A percentile compares a stretch with the other conserved stretches of the same genome.
phyloP scores from a whole-genome alignment of 2,797 vertebrate species.

The Astyanax mexicanus region DNA sequence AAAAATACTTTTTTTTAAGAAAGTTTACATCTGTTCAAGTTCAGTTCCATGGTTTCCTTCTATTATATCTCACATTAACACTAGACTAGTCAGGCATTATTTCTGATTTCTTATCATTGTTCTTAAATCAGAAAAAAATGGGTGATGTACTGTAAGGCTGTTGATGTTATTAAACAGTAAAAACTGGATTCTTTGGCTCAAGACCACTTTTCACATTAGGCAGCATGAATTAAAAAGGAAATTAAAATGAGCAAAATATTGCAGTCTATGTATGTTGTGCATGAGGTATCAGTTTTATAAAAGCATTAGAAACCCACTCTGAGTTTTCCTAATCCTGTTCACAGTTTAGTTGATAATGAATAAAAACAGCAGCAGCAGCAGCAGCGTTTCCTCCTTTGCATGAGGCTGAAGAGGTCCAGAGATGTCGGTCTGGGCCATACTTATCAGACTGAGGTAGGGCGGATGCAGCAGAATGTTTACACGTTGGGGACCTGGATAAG shows the following conservation, averaged over 20 bases:
- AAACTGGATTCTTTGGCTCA: conserved; percentile 31
- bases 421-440: conserved; percentile 6
- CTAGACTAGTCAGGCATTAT: background rate
- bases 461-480: background rate
- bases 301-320: conserved; percentile 12
- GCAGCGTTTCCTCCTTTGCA: conserved; percentile 6
- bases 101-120: background rate
- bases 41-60: background rate
- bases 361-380: conserved; percentile 42
- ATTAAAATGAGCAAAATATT: conserved; percentile 21
- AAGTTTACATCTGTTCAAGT: background rate
- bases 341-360: conserved; percentile 37
- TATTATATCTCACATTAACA: background rate
- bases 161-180: background rate
- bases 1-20: background rate
- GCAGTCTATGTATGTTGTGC: conserved; percentile 16
- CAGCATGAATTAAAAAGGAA: conserved; percentile 3
- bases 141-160: background rate
- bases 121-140: background rate
- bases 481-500: conserved; percentile 26
- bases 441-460: conserved; percentile 35
- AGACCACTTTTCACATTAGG: conserved; percentile 29
- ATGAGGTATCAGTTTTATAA: conserved; percentile 34
- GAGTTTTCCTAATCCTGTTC: conserved; percentile 19
- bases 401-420: conserved; percentile 10